Conservation (phyloP, 2,113 vertebrate genomes). For the Cygnus atratus region DNA sequence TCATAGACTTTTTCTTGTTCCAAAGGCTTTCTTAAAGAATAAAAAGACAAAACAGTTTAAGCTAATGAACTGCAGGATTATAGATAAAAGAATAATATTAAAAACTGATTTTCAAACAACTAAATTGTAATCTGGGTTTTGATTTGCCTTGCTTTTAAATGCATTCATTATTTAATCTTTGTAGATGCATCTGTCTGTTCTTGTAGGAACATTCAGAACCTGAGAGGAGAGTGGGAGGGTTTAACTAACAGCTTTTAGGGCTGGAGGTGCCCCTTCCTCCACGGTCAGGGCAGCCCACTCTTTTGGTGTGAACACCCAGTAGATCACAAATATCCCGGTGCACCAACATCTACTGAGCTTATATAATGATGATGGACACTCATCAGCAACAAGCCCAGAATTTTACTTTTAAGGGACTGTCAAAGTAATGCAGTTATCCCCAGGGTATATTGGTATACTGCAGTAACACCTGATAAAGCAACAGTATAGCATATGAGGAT, state of each 20-base stretch:
- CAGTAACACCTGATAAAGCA: background rate
- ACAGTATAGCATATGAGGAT: rapidly evolving
- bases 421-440: background rate
- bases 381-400: background rate
- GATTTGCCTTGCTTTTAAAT: background rate
- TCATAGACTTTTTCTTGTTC: background rate
- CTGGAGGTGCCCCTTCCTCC: background rate
- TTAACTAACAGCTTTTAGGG: background rate
- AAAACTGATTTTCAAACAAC: background rate
- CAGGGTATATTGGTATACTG: background rate
- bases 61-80: background rate
- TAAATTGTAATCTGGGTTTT: background rate
- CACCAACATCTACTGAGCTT: background rate
- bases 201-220: background rate
- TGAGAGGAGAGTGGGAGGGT: background rate
- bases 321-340: background rate
- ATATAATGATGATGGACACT: background rate
- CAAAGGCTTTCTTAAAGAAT: background rate
- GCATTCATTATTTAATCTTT: background rate
- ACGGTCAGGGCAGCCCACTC: background rate
- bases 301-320: background rate
- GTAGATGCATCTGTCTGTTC: background rate
- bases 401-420: background rate
- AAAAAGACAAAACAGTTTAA: background rate
- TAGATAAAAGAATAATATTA: background rate